Percentiles rank a stretch among this genome's conserved stretches.
Conservation (phyloP, 1,140 invertebrate genomes). For the Meteorus sp. region DNA sequence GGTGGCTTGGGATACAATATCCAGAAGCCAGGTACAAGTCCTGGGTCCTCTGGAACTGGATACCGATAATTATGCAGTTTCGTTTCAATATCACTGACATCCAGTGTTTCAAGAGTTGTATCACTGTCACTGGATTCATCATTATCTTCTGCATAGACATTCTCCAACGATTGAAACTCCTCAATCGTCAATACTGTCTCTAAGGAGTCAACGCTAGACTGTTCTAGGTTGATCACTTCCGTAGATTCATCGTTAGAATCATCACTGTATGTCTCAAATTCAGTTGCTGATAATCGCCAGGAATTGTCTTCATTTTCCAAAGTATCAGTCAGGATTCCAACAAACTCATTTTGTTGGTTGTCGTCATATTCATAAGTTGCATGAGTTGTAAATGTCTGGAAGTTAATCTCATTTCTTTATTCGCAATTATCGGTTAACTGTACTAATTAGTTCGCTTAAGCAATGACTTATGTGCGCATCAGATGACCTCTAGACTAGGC, state of each 20-base stretch:
- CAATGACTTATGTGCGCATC: slow-evolving; percentile 1
- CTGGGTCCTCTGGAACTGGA: slow-evolving; percentile 38
- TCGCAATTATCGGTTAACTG: background rate
- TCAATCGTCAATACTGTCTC: slow-evolving; percentile 32
- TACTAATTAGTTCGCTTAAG: slow-evolving; percentile 13
- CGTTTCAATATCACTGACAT: slow-evolving; percentile 37
- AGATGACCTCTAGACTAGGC: background rate
- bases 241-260: background rate
- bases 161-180: background rate
- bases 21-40: slow-evolving; percentile 39
- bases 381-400: background rate
- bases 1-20: slow-evolving; percentile 23
- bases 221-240: no score
- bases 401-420: background rate
- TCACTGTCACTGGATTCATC: slow-evolving; percentile 28
- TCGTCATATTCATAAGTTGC: no score
- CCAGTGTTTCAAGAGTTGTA: slow-evolving; percentile 28
- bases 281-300: background rate
- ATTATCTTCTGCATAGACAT: slow-evolving; percentile 23
- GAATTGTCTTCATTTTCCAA: no score
- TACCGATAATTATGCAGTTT: slow-evolving; percentile 31
- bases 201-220: slow-evolving; percentile 25
- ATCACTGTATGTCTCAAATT: background rate
- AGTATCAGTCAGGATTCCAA: background rate
- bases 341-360: no score